Evolutionary conservation across 2,797 vertebrate genomes (phyloP).

Genomic region (Zenarchopterus dispar): DNA sequence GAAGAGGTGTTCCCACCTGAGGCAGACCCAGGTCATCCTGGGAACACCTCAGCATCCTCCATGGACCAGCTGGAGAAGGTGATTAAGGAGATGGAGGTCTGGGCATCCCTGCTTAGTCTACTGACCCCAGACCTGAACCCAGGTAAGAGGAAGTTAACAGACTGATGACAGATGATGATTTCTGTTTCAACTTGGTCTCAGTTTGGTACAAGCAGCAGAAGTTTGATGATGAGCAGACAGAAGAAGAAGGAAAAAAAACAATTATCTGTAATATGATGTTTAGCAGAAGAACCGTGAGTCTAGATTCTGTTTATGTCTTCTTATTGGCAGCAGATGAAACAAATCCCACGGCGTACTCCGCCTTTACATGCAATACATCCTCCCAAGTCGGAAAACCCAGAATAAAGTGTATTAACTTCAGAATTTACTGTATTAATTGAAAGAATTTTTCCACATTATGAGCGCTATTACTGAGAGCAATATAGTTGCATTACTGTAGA

Average conservation of each 20-base stretch:
- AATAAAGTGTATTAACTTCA: slow-evolving; percentile 60
- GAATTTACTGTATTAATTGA: slow-evolving; percentile 76
- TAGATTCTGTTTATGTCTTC: slow-evolving; percentile 15
- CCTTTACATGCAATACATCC: slow-evolving; percentile 12
- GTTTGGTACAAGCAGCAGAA: slow-evolving; percentile 12
- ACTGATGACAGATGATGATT: slow-evolving; percentile 1
- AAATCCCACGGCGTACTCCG: slow-evolving; percentile 14
- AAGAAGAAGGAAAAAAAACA: slow-evolving; percentile 31
- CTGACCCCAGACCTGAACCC: too few relatives aligned
- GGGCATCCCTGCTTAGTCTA: too few relatives aligned
- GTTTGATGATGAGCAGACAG: background rate
- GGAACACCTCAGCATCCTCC: too few relatives aligned
- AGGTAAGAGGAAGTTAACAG: too few relatives aligned
- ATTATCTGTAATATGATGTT: slow-evolving; percentile 33
- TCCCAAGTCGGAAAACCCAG: slow-evolving; percentile 14
- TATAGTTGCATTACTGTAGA: slow-evolving; percentile 66
- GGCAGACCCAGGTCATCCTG: too few relatives aligned
- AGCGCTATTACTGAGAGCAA: slow-evolving; percentile 76
- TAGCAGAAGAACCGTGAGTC: slow-evolving; percentile 14
- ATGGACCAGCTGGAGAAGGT: too few relatives aligned
- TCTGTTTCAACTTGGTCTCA: slow-evolving; percentile 12
- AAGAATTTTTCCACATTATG: slow-evolving; percentile 65
- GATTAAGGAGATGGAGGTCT: too few relatives aligned
- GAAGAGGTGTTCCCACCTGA: too few relatives aligned
- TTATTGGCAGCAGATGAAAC: slow-evolving; percentile 46